phyloP scores from a whole-genome alignment of 2,113 vertebrate species.

The Oceanites oceanicus region DNA sequence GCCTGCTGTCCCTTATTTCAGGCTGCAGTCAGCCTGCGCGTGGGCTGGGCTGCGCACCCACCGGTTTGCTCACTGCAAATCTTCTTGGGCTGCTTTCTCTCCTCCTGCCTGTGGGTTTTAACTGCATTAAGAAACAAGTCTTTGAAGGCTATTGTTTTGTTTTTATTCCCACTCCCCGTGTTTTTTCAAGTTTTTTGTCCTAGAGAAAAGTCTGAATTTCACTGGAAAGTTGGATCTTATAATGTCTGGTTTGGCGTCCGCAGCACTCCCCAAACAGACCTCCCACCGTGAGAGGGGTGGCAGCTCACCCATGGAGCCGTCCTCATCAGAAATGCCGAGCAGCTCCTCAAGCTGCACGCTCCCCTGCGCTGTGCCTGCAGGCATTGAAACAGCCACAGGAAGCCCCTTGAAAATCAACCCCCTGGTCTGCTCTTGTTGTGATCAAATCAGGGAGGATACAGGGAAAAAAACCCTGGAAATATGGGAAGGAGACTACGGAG shows the following conservation, averaged over 20 bases:
- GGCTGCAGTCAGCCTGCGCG: neutral
- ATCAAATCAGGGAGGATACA: neutral
- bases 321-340: neutral
- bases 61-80: neutral
- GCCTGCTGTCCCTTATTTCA: neutral
- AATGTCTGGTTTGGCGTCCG: conserved; percentile 61
- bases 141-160: conserved; percentile 50
- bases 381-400: neutral
- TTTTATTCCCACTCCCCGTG: conserved; percentile 35
- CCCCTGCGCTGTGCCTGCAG: neutral
- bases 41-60: neutral
- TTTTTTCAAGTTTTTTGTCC: conserved; percentile 72
- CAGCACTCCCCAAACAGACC: conserved; percentile 54
- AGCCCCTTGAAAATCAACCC: neutral
- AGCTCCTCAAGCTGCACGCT: neutral
- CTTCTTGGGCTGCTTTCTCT: neutral
- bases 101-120: neutral
- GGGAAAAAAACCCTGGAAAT: neutral
- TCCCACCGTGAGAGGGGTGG: conserved; percentile 37
- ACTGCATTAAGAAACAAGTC: conserved; percentile 15
- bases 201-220: conserved; percentile 67
- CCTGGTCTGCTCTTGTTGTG: neutral
- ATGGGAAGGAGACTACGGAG: neutral
- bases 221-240: conserved; percentile 74
- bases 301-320: conserved; percentile 39